Base-by-base conservation (phyloP, 2,797 vertebrate species). In the Pangasius sanitwongsei region DNA sequence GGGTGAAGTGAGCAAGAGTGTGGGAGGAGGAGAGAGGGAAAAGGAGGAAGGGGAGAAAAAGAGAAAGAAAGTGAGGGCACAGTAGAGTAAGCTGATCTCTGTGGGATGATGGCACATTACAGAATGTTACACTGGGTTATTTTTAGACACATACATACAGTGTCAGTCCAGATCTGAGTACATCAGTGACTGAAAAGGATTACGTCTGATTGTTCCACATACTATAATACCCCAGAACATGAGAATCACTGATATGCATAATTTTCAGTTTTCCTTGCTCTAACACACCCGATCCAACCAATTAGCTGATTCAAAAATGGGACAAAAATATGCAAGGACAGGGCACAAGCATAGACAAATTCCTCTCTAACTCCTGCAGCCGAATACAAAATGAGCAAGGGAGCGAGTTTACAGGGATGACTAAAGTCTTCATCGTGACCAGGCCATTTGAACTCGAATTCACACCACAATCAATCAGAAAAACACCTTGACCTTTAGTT, bases 1-100 rank as follows among this genome's bases (percentile, higher is more conserved):
- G 53, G 31, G 37, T 59, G 67, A 55, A 81, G 85, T 87, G 65
- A 83, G 82, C 88, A 90, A 85, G 80, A 50, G 85, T 61, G 82
- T 75, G 89, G 91, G 70, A 90, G 89, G 85, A 89, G 77, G 78
- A 86, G 57, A n/a, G 81, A 44, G 83, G 81, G 48, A 82, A 67
- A 85, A 87, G 55, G 82, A 4, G 28, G 18, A 41, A 80, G 61
- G 50, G 80, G 85, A 87, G 63, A 77, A 78, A 85, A 89, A 86
- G 63, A 86, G 77, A 69, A 34, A 87, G 9, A 63, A 63, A 91
- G 55, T 83, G 57, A 69, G 50, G 75, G 37, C 57, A 85, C 83
- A 88, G 87, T 87, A 89, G 87, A 92, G 89, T 92, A 90, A 85
- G 88, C 48, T 87, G 75, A 87, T 88, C 88, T 88, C 87, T 65